A percentile compares a stretch with the other conserved stretches of the same genome.
These are phyloP conservation scores for Mobula birostris DNA, from an alignment of 2,113 vertebrate genomes.

Conservation along the genomic window DNA sequence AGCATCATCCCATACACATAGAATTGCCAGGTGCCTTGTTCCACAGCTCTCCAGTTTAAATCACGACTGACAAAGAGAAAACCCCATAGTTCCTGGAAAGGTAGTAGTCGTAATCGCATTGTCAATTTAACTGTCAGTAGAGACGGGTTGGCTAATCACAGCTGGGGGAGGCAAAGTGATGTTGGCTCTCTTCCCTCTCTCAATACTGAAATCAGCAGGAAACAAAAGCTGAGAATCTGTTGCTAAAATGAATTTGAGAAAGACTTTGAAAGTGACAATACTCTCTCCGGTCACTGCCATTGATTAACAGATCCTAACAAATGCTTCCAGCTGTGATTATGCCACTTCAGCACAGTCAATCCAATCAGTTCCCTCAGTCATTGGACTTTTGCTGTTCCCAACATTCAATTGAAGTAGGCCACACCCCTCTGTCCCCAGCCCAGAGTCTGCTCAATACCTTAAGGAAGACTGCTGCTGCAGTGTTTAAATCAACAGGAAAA, in stretches of 20 bases:
- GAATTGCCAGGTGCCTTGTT: conserved; percentile 60
- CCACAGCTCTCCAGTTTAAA: conserved; percentile 58
- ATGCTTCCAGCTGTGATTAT: conserved; percentile 49
- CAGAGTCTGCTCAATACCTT: conserved; percentile 48
- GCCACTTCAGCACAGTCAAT: conserved; percentile 51
- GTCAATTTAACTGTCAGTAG: conserved; percentile 35
- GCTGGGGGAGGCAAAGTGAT: conserved; percentile 7
- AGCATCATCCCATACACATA: conserved; percentile 55
- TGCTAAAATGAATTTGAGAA: conserved; percentile 7
- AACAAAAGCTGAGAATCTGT: conserved; percentile 29
- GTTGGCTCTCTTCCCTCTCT: conserved; percentile 7
- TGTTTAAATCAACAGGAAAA: conserved; percentile 45
- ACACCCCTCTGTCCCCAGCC: conserved; percentile 53
- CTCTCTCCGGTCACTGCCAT: neutral
- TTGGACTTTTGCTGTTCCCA: conserved; percentile 46
- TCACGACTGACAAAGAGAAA: conserved; percentile 51
- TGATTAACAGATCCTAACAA: conserved; percentile 41
- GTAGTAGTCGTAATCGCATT: conserved; percentile 43
- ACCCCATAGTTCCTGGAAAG: conserved; percentile 42
- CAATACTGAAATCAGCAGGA: conserved; percentile 27
- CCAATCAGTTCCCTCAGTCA: conserved; percentile 53
- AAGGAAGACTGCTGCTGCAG: conserved; percentile 47
- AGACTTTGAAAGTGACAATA: conserved; percentile 29
- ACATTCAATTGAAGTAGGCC: conserved; percentile 54
- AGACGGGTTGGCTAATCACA: conserved; percentile 28